Conservation (phyloP, 2,113 vertebrate genomes). For the Notothenia rossii region DNA sequence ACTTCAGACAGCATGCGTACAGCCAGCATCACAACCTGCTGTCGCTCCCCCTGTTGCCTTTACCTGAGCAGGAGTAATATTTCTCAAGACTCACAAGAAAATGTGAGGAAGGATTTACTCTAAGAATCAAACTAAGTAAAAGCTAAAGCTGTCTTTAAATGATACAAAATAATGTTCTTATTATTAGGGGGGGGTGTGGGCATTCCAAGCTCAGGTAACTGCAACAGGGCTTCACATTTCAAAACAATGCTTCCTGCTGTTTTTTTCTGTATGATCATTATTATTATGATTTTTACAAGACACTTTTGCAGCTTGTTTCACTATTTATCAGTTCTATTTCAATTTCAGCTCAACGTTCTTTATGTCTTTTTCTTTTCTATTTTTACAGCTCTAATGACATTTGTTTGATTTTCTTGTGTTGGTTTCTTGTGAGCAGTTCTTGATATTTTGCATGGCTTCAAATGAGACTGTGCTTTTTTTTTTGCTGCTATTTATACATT, state of each 20-base stretch:
- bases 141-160: background rate
- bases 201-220: conserved; percentile 80
- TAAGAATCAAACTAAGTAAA: background rate
- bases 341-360: conserved; percentile 68
- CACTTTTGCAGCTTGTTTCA: conserved; percentile 79
- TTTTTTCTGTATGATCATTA: conserved; percentile 66
- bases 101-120: conserved; percentile 5
- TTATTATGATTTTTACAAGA: conserved; percentile 62
- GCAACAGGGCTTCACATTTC: conserved; percentile 80
- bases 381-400: conserved; percentile 60
- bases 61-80: conserved; percentile 77
- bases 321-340: conserved; percentile 79
- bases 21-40: conserved; percentile 86
- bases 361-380: conserved; percentile 46
- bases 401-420: conserved; percentile 58
- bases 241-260: conserved; percentile 80
- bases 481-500: conserved; percentile 70
- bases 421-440: conserved; percentile 63
- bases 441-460: conserved; percentile 79
- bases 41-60: conserved; percentile 83
- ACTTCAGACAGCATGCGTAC: conserved; percentile 89
- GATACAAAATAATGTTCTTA: background rate
- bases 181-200: background rate
- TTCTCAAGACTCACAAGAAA: conserved; percentile 7
- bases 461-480: conserved; percentile 38